Conservation (phyloP, 2,113 vertebrate genomes). For the Chionodraco myersi region DNA sequence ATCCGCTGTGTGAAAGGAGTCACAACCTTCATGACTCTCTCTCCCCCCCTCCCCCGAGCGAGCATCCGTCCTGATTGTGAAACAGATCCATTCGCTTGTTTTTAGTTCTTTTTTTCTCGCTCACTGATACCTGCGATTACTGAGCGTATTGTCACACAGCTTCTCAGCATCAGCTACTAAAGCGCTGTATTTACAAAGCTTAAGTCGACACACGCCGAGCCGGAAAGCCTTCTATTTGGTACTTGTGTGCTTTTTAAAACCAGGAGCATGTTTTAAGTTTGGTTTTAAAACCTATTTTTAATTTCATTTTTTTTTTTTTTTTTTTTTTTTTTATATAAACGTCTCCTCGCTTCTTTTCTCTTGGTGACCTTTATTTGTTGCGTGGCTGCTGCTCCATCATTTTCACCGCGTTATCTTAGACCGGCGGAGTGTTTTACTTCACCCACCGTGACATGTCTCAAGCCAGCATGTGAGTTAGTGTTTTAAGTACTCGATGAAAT, state of each 20-base stretch:
- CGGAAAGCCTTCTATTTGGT: conserved; percentile 35
- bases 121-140: no score
- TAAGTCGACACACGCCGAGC: conserved; percentile 2
- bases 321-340: conserved; percentile 4
- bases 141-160: background rate
- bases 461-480: conserved; percentile 29
- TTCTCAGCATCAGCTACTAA: conserved; percentile 6
- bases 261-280: conserved; percentile 38
- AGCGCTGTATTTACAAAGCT: conserved; percentile 49
- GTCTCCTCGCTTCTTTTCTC: background rate
- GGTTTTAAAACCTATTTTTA: conserved; percentile 24
- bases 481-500: background rate
- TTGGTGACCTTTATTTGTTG: background rate
- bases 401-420: background rate
- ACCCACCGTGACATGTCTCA: no score
- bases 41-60: conserved; percentile 28
- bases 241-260: conserved; percentile 52
- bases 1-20: conserved; percentile 21
- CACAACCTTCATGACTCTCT: background rate
- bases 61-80: conserved; percentile 67
- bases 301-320: conserved; percentile 13
- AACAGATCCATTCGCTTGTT: conserved; percentile 23
- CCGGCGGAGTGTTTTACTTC: background rate
- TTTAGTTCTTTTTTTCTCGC: background rate
- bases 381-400: conserved; percentile 20